Base-by-base conservation (phyloP, 1,140 invertebrate genomes). In the Zaprionus vittiger region DNA sequence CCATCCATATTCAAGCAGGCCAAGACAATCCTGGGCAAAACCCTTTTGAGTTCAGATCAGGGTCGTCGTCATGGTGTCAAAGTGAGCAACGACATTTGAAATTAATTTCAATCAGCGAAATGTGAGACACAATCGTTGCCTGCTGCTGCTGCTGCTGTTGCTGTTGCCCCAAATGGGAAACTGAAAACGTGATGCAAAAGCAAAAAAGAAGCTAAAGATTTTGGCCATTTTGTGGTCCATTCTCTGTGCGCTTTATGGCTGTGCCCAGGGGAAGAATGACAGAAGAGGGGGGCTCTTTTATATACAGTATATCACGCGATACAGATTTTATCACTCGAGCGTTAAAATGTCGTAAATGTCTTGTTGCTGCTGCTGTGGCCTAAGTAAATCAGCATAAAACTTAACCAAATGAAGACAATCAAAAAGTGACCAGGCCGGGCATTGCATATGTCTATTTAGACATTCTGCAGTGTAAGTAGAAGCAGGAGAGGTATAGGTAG, bases 331-430 rank as follows among this genome's bases (percentile, higher is more conserved):
- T 89, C 85, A 83, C 79, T 60, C 20, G 41, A 38, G 77, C 83
- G 84, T 87, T 89, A 89, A 81, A 79, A 78, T 73, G 81, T 90
- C 84, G 79, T 89, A 89, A 89, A 90, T 60, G 80, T 56, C 56
- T 65, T 59, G 14, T 49, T 34, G 44, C 28, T 31, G 60, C 52
- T 55, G 24, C 52, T 77, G 81, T 73, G 85, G 79, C 81, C 85
- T 90, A 90, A 90, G 85, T 90, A 90, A 90, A 90, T 90, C 85
- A 90, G 77, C 86, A 90, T 90, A 90, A 90, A 90, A 90, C 86
- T 83, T 80, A 91, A 82, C 85, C 85, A 85, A 90, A 90, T 90
- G 85, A 90, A 90, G 85, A 90, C 86, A 90, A 90, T 90, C 85
- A 90, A 89, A 89, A 83, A 79, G 85, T 69, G 79, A 60, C 79